These are phyloP conservation scores for Prunella himalayana DNA, from an alignment of 2,113 vertebrate species.

Conservation along the genomic window DNA sequence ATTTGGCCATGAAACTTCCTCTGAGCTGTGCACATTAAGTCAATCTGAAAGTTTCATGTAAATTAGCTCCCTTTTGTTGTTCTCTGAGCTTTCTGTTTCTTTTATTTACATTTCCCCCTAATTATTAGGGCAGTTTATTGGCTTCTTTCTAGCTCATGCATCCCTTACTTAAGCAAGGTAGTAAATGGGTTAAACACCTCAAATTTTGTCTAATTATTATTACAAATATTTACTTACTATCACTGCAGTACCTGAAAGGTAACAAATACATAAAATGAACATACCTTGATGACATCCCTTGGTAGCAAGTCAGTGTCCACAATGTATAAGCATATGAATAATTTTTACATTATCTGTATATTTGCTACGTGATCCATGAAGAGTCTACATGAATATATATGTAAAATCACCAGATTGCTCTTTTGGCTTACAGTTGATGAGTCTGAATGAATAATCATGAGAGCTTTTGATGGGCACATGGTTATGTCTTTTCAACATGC, in stretches of 20 bases:
- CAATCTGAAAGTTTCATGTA: conserved; percentile 36
- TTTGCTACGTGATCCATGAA: neutral
- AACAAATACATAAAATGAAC: neutral
- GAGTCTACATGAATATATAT: neutral
- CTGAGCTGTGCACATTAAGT: neutral
- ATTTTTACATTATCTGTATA: neutral
- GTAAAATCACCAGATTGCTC: conserved; percentile 56
- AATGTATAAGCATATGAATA: neutral
- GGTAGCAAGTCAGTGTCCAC: neutral
- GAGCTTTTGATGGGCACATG: conserved; percentile 19
- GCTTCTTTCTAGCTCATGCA: neutral
- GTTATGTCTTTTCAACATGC: neutral
- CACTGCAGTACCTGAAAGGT: neutral
- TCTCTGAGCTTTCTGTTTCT: neutral
- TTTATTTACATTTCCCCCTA: neutral
- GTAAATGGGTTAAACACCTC: neutral
- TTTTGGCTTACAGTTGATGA: conserved; percentile 53
- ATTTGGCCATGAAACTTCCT: conserved; percentile 53
- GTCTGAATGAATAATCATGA: conserved; percentile 59
- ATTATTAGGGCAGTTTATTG: neutral
- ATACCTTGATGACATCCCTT: neutral
- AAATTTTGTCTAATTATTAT: neutral
- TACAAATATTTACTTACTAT: neutral
- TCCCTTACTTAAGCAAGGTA: neutral
- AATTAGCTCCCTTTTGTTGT: conserved; percentile 24